Conservation (phyloP, 2,888 invertebrate genomes). For the Alloplasta piceator region DNA sequence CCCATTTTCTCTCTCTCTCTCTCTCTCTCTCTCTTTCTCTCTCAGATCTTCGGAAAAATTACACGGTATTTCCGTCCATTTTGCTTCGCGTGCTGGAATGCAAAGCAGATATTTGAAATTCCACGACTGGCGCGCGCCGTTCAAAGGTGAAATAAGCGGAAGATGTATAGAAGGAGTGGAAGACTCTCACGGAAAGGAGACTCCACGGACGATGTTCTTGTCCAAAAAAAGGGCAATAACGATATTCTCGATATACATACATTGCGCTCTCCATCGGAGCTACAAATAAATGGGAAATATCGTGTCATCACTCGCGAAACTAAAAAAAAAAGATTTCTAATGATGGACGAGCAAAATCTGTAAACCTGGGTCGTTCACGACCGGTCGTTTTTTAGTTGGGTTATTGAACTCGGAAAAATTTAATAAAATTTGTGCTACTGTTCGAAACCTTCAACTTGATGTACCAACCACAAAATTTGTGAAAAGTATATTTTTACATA, state of each 20-base stretch:
- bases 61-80: slow-evolving; percentile 54
- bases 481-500: too few species aligned
- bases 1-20: neutral
- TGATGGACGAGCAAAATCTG: neutral
- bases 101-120: slow-evolving; percentile 80
- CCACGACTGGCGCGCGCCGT: slow-evolving; percentile 67
- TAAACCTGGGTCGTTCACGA: too few species aligned
- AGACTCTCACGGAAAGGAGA: slow-evolving; percentile 35
- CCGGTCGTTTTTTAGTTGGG: too few species aligned
- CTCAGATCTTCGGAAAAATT: slow-evolving; percentile 49
- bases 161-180: slow-evolving; percentile 49
- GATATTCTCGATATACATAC: slow-evolving; percentile 4
- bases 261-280: neutral
- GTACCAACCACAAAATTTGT: too few species aligned
- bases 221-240: slow-evolving; percentile 24
- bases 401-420: too few species aligned
- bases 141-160: slow-evolving; percentile 54
- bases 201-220: slow-evolving; percentile 8
- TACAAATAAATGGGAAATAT: neutral
- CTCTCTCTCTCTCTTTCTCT: slow-evolving; percentile 25
- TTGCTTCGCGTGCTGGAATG: slow-evolving; percentile 67
- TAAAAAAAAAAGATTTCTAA: neutral
- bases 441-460: too few species aligned
- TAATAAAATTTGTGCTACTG: too few species aligned
- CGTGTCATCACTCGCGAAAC: neutral